Conservation (phyloP, 2,797 vertebrate species). For the Oryzias sinensis region DNA sequence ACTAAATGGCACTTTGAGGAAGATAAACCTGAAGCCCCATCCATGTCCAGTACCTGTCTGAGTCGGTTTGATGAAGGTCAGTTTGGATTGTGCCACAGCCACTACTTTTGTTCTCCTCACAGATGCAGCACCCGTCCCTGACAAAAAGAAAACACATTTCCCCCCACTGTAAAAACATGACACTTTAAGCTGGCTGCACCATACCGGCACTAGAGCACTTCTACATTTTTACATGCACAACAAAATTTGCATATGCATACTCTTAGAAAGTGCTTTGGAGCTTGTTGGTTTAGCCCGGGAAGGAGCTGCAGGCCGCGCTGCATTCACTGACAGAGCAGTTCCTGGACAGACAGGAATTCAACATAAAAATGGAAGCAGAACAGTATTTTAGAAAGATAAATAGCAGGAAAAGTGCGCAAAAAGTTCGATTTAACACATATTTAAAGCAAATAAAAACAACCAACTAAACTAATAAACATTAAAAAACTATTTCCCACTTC, state of each 20-base stretch:
- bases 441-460: no score
- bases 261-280: slow-evolving; percentile 44
- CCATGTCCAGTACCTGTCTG: slow-evolving; percentile 79
- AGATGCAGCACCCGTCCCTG: slow-evolving; percentile 53
- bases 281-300: slow-evolving; percentile 38
- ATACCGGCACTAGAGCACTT: no score
- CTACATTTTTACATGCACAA: no score
- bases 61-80: slow-evolving; percentile 84
- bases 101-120: slow-evolving; percentile 70
- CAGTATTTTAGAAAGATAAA: no score
- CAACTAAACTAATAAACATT: no score
- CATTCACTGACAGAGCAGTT: slow-evolving; percentile 32
- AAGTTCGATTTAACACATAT: no score
- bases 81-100: slow-evolving; percentile 84
- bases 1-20: background rate
- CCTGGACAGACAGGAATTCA: slow-evolving; percentile 31
- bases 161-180: no score
- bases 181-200: no score
- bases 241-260: slow-evolving; percentile 33
- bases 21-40: no score
- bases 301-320: slow-evolving; percentile 28
- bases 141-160: background rate
- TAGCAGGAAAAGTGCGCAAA: no score
- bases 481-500: no score
- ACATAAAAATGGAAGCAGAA: background rate